Evolutionary conservation across 2,113 vertebrate genomes (phyloP).

Genomic region (Nothocercus nigrocapillus): DNA sequence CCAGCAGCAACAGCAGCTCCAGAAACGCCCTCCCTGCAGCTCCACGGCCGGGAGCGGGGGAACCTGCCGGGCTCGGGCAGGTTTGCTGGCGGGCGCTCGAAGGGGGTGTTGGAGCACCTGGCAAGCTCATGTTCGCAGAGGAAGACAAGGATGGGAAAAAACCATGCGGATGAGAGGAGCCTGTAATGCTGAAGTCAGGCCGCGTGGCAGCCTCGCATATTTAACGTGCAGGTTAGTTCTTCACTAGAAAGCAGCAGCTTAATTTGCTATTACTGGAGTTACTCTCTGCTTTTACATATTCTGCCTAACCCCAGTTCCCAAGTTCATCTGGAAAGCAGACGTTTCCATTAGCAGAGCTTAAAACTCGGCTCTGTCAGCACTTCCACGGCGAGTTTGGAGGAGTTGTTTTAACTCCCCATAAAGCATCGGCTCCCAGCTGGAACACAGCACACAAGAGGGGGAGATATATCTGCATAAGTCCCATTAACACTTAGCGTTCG

Average conservation of each 20-base stretch:
- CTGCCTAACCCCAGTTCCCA: background rate
- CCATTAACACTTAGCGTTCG: background rate
- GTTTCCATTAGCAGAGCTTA: background rate
- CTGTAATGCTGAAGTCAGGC: background rate
- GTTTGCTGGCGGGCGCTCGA: background rate
- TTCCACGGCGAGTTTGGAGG: background rate
- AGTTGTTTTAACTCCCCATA: background rate
- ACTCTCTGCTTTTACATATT: background rate
- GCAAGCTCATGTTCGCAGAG: background rate
- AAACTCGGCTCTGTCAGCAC: slow-evolving; percentile 16
- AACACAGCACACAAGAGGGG: background rate
- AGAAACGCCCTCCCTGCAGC: background rate
- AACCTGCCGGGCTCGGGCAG: background rate
- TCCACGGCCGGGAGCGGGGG: too few relatives aligned
- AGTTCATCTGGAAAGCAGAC: background rate
- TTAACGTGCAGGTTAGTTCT: background rate
- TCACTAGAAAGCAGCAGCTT: background rate
- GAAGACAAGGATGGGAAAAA: background rate
- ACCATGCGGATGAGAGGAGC: background rate
- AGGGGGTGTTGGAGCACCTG: background rate
- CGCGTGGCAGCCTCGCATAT: background rate
- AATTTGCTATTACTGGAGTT: background rate
- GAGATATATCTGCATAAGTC: background rate
- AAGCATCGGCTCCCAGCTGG: slow-evolving; percentile 36
- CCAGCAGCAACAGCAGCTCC: background rate